Evolutionary conservation across 1,140 invertebrate genomes (phyloP), one percentile per base, ranked within the genome.

Genomic region (Odontomachus brunneus): DNA sequence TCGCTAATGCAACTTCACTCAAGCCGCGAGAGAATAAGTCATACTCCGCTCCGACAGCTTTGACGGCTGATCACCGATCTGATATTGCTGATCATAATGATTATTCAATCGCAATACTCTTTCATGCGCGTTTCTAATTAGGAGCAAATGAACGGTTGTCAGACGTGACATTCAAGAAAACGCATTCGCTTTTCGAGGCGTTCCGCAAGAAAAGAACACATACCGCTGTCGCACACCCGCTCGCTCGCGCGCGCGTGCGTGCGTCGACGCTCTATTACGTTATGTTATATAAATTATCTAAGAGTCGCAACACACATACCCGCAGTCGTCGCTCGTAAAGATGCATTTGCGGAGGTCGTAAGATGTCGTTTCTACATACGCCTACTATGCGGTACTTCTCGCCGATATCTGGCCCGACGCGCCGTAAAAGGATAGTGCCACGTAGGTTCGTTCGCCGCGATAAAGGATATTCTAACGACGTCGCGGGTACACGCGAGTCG

Each of bases 401-500:
- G 53, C 49, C 65, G 75, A 48, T 57, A 78, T 69, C 75, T 44
- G 65, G 38, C 38, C 75, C 75, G 75, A 71, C 75, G 14, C 75
- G 38, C 73, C 83, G 63, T 84, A 84, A 84, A 84, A 84, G 83
- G 83, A 82, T 66, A 73, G 76, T 53, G 83, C 66, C 57, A 48
- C 38, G 76, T 62, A 81, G 33, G 66, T 81, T 44, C 26, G 44
- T 44, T 44, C 38, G 38, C 38, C 75, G 78, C 82, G 83, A 84
- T 84, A 84, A 80, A 84, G 83, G 78, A 84, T 84, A 84, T 73
- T 82, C 78, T 66, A 81, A 73, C 67, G 76, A 82, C 51, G 51
- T 60, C 51, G 33, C 66, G 12, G 38, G 15, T 63, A 11, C 38
- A 38, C 63, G 38, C 44, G 53, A 44, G 73, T 57, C 44, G 19